Evolutionary conservation across 2,888 invertebrate genomes (phyloP).

Genomic region (Spodoptera picta): DNA sequence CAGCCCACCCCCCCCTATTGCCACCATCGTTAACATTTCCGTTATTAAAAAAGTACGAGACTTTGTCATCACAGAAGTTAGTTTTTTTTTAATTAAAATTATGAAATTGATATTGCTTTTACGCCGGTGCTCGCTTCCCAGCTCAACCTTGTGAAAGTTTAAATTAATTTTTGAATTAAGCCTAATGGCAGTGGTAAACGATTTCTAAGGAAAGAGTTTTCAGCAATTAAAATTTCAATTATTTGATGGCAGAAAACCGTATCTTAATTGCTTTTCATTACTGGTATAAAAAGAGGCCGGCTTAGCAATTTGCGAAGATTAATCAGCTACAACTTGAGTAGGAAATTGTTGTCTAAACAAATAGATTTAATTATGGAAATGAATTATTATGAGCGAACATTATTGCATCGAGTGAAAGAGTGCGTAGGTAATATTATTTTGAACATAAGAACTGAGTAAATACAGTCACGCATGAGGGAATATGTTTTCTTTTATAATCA

Average conservation of each 20-base stretch:
- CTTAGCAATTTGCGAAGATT: constrained; percentile 61
- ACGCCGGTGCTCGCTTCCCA: constrained; percentile 80
- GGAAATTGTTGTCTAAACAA: constrained; percentile 55
- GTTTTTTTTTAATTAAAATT: constrained; percentile 89
- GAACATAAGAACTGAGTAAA: constrained; percentile 37
- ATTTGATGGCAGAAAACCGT: constrained; percentile 77
- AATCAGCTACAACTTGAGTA: constrained; percentile 50
- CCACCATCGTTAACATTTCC: constrained; percentile 83
- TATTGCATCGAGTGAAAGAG: constrained; percentile 18
- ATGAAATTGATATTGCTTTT: constrained; percentile 89
- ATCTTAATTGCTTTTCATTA: constrained; percentile 80
- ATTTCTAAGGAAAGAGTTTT: constrained; percentile 86
- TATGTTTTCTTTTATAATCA: constrained; percentile 48
- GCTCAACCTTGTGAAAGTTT: constrained; percentile 87
- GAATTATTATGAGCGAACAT: constrained; percentile 25
- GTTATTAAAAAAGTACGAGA: constrained; percentile 89
- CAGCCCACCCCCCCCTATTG: constrained; percentile 63
- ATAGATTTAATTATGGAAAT: constrained; percentile 49
- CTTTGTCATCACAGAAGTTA: constrained; percentile 88
- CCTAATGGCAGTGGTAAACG: constrained; percentile 86
- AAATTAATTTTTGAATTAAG: constrained; percentile 89
- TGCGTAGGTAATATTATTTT: constrained; percentile 21
- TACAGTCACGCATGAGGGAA: constrained; percentile 18
- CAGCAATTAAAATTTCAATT: constrained; percentile 84
- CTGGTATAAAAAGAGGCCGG: constrained; percentile 66